Evolutionary conservation across 2,888 invertebrate species (phyloP).

Genomic region (Leptothorax acervorum): DNA sequence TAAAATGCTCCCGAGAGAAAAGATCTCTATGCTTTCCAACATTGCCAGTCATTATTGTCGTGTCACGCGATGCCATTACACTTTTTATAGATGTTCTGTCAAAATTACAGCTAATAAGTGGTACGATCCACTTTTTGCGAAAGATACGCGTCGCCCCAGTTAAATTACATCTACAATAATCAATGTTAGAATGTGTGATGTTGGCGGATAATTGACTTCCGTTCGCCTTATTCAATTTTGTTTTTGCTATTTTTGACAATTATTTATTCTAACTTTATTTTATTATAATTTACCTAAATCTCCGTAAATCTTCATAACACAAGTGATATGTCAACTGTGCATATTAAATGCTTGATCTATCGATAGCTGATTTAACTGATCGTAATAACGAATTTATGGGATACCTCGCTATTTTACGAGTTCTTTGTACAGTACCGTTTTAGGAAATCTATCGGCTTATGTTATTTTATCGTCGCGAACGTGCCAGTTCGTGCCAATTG

Average conservation of each 20-base stretch:
- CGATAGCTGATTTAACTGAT: background rate
- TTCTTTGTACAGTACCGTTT: constrained; percentile 36
- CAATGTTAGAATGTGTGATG: background rate
- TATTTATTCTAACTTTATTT: background rate
- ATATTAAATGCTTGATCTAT: background rate
- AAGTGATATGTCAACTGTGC: background rate
- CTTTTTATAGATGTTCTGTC: constrained; percentile 9
- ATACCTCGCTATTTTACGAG: constrained; percentile 41
- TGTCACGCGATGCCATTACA: constrained; percentile 45
- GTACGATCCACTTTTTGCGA: background rate
- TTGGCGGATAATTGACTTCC: background rate
- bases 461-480: constrained; percentile 45
- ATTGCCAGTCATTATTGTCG: constrained; percentile 11
- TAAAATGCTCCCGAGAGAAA: constrained; percentile 14
- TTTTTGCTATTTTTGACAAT: background rate
- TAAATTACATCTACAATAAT: background rate
- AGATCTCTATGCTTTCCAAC: constrained; percentile 21
- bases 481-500: constrained; percentile 74
- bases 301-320: background rate
- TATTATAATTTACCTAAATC: background rate
- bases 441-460: constrained; percentile 62
- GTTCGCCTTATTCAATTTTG: background rate
- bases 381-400: background rate
- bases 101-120: constrained; percentile 28
- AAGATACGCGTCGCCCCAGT: background rate